Evolutionary conservation across 2,797 vertebrate genomes (phyloP).

Genomic region (Galaxias olidus): DNA sequence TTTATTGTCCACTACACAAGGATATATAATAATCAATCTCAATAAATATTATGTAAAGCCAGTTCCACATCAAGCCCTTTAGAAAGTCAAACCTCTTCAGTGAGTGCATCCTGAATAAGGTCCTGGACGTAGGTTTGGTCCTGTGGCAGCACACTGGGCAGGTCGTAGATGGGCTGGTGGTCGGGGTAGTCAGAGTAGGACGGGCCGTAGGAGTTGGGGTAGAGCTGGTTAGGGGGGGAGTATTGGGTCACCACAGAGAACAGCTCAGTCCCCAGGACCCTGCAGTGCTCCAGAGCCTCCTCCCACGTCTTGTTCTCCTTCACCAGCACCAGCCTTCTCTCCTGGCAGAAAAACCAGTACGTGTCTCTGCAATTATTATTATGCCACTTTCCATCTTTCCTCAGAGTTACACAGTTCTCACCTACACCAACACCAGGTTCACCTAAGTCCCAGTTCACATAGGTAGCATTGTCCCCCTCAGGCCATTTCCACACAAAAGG

Average conservation of each 20-base stretch:
- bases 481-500: conserved; percentile 4
- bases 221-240: not conserved
- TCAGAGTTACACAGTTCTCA: not conserved
- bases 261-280: not conserved
- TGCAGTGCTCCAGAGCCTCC: conserved; percentile 21
- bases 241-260: not conserved
- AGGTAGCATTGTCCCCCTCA: not conserved
- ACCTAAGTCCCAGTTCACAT: not conserved
- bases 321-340: not conserved
- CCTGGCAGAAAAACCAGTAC: not conserved
- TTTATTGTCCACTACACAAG: too few species aligned
- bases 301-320: conserved; percentile 24
- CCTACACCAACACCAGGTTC: too few species aligned
- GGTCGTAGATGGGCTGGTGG: too few species aligned
- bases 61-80: too few species aligned
- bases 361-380: rapidly evolving
- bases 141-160: too few species aligned
- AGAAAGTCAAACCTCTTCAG: too few species aligned
- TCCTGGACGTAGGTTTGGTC: too few species aligned
- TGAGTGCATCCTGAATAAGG: too few species aligned
- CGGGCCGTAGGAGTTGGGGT: not conserved
- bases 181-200: not conserved
- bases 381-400: not conserved
- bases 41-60: too few species aligned
- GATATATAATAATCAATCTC: too few species aligned